Conservation (phyloP, 92 coral and sea anemone species). For the Heliopora coerulea region DNA sequence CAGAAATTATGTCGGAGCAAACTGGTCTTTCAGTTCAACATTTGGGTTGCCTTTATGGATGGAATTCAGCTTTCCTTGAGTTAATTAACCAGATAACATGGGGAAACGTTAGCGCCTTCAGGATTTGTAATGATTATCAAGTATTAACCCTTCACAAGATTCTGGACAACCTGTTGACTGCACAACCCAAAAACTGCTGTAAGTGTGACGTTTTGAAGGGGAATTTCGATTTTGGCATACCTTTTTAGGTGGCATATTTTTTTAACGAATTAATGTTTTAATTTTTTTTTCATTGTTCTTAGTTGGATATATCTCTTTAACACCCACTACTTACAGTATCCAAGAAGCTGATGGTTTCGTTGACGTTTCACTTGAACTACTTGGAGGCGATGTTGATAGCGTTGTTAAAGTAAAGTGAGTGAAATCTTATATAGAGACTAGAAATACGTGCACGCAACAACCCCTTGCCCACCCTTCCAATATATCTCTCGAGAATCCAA, state of each 20-base stretch:
- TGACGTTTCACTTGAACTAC: slow-evolving; percentile 7
- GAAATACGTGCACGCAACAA: too few relatives aligned
- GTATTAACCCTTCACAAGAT: slow-evolving; percentile 4
- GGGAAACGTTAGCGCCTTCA: slow-evolving; percentile 26
- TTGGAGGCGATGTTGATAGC: slow-evolving; percentile 17
- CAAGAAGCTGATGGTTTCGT: slow-evolving; percentile 1
- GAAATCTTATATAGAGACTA: not conserved
- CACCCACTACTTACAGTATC: slow-evolving; percentile 6
- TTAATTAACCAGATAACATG: slow-evolving; percentile 19
- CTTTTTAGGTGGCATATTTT: not conserved
- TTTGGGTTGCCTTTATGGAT: slow-evolving; percentile 37
- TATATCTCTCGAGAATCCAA: too few relatives aligned
- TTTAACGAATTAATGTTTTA: not conserved
- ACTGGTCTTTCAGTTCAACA: slow-evolving; percentile 37
- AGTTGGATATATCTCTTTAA: slow-evolving; percentile 24
- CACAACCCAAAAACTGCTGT: slow-evolving; percentile 29
- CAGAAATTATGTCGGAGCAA: slow-evolving; percentile 6
- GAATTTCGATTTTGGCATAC: not conserved
- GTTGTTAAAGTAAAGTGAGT: slow-evolving; percentile 22
- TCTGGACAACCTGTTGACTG: slow-evolving; percentile 8
- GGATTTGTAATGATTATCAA: slow-evolving; percentile 30
- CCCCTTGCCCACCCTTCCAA: too few relatives aligned
- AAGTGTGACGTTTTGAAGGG: not conserved
- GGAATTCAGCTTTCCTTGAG: slow-evolving; percentile 22
- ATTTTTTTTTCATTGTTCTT: slow-evolving; percentile 10